Conservation (phyloP, 2,113 vertebrate genomes). For the Phycodurus eques region DNA sequence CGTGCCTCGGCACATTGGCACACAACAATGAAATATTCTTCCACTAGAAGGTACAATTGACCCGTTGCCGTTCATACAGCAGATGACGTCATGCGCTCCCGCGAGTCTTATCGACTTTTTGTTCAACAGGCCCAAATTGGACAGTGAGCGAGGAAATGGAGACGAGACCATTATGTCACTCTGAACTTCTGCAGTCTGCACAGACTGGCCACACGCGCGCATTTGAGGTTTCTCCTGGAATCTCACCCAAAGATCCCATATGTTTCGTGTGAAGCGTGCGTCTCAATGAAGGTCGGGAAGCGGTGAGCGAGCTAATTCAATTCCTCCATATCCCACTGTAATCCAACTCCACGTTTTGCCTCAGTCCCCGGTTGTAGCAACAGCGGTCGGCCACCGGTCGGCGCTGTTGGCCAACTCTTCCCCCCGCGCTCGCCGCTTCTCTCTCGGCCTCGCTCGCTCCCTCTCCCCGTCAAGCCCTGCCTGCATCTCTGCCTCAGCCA, state of each 20-base stretch:
- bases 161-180: background rate
- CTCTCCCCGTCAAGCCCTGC: slow-evolving; percentile 64
- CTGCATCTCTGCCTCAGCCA: slow-evolving; percentile 76
- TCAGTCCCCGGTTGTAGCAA: slow-evolving; percentile 76
- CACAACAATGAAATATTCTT: too few relatives aligned
- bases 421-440: slow-evolving; percentile 28
- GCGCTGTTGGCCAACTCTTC: slow-evolving; percentile 85
- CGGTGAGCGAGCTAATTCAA: background rate
- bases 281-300: background rate
- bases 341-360: slow-evolving; percentile 67
- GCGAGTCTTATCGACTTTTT: background rate
- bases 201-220: background rate
- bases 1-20: too few relatives aligned
- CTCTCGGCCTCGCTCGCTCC: slow-evolving; percentile 66
- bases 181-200: background rate
- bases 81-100: background rate
- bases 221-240: background rate
- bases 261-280: background rate
- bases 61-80: background rate
- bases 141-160: too few relatives aligned
- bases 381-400: slow-evolving; percentile 84
- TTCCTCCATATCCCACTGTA: slow-evolving; percentile 11
- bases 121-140: background rate
- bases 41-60: background rate
- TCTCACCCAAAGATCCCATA: background rate